A percentile compares a stretch with the other conserved stretches of the same genome.
phyloP scores from a whole-genome alignment of 2,113 vertebrate genomes.

The Terrapene triunguis region DNA sequence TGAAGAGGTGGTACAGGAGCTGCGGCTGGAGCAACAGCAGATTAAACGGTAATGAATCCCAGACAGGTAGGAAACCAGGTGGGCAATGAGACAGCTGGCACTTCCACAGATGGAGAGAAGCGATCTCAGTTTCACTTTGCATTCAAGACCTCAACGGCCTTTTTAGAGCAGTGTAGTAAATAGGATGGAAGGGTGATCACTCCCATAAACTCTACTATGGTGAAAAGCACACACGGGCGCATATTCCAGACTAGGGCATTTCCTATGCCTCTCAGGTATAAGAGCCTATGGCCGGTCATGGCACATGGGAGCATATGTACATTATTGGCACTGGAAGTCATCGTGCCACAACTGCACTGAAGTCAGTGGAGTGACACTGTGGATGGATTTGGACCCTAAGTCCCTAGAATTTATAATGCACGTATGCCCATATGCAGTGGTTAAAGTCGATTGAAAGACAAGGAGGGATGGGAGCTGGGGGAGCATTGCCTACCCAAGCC shows the following conservation, averaged over 20 bases:
- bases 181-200: not conserved
- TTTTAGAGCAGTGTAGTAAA: not conserved
- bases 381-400: not conserved
- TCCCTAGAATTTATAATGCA: not conserved
- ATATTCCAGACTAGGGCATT: not conserved
- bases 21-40: constrained; percentile 93
- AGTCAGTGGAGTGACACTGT: not conserved
- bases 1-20: constrained; percentile 94
- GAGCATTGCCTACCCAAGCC: not conserved
- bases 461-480: not conserved
- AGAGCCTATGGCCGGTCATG: not conserved
- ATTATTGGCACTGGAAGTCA: not conserved
- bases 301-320: not conserved
- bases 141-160: not conserved
- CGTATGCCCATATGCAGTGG: not conserved
- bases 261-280: not conserved
- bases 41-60: constrained; percentile 85
- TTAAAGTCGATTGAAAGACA: not conserved
- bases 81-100: not conserved
- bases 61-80: rapidly evolving
- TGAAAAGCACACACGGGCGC: not conserved
- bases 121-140: not conserved
- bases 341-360: not conserved
- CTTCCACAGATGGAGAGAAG: not conserved
- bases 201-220: not conserved